phyloP scores from a whole-genome alignment of 2,888 invertebrate genomes.

The Dasypogon diadema region DNA sequence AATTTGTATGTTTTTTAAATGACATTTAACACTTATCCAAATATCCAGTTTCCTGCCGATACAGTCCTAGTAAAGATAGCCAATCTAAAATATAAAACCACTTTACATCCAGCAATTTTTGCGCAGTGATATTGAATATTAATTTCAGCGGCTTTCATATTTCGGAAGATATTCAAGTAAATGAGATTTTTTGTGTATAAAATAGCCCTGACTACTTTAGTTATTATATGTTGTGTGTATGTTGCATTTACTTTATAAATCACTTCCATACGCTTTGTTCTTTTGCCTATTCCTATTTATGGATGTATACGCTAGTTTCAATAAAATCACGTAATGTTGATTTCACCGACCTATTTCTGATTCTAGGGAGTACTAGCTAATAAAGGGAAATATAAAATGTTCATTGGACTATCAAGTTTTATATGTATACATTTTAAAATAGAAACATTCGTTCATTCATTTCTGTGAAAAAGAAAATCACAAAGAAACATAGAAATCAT shows the following conservation, averaged over 20 bases:
- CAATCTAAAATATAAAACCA: neutral
- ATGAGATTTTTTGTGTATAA: conserved; percentile 21
- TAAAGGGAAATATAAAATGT: conserved; percentile 39
- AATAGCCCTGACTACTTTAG: conserved; percentile 25
- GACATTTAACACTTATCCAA: neutral
- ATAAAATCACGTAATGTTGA: conserved; percentile 39
- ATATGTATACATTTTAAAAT: conserved; percentile 33
- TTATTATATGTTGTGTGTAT: neutral
- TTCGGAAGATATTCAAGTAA: conserved; percentile 10
- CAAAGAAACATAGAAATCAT: conserved; percentile 11
- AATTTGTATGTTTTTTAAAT: neutral
- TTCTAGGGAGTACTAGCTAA: conserved; percentile 10
- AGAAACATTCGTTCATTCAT: conserved; percentile 17
- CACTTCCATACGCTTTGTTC: neutral
- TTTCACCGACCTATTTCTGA: neutral
- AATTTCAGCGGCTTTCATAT: neutral
- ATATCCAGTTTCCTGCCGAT: neutral
- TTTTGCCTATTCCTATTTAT: neutral
- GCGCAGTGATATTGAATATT: neutral
- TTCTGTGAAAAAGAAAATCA: conserved; percentile 11
- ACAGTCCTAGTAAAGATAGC: neutral
- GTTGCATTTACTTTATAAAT: too few species aligned
- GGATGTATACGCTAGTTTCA: conserved; percentile 10
- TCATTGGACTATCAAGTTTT: conserved; percentile 28
- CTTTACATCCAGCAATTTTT: too few species aligned